These are phyloP conservation scores for Emys orbicularis DNA, from an alignment of 2,797 vertebrate species.

Conservation along the genomic window DNA sequence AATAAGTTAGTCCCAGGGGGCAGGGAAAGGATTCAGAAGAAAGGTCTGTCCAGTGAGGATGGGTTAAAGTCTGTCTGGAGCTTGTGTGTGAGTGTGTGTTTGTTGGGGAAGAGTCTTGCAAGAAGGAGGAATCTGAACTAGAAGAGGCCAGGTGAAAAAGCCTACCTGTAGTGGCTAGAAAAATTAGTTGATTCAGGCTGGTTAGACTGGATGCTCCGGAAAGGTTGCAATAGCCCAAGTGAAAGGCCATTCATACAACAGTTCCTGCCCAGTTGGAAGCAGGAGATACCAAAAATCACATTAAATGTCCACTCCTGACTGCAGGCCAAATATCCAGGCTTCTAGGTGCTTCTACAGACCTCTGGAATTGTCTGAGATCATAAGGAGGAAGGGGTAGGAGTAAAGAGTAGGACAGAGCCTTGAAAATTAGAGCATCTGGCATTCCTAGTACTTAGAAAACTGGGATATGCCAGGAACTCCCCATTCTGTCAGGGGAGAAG, in stretches of 20 bases:
- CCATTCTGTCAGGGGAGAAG: not conserved
- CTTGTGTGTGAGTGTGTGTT: not conserved
- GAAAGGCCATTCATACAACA: not conserved
- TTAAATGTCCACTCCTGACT: not conserved
- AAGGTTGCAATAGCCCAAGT: not conserved
- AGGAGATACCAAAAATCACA: not conserved
- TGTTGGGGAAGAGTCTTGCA: not conserved
- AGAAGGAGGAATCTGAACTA: not conserved
- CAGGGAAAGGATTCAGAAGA: not conserved
- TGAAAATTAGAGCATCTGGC: not conserved
- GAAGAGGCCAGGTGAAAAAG: not conserved
- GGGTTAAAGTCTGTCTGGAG: not conserved
- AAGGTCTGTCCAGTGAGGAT: not conserved
- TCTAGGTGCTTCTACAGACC: not conserved
- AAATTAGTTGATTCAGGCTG: not conserved
- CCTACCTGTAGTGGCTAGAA: not conserved
- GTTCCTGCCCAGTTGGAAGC: not conserved
- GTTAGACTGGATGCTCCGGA: not conserved
- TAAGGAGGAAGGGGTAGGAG: not conserved
- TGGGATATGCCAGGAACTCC: conserved; percentile 24
- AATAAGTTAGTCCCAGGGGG: not conserved
- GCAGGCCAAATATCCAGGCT: not conserved
- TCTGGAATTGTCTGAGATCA: not conserved
- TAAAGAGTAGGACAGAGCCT: not conserved
- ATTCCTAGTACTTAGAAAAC: conserved; percentile 14